Conservation (phyloP, 2,888 invertebrate species). For the Encarsia formosa region DNA sequence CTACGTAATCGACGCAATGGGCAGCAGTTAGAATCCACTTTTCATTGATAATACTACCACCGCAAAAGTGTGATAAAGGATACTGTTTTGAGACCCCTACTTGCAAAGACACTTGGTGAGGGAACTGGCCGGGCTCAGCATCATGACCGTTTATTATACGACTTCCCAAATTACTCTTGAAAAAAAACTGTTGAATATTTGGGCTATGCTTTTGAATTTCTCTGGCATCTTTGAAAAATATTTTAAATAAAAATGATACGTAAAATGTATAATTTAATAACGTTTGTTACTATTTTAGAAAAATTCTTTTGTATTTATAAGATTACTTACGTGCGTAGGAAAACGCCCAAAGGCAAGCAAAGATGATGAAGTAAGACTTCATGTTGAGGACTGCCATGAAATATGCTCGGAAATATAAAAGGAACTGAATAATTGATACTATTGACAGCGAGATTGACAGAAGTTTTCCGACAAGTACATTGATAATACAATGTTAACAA, state of each 20-base stretch:
- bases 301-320: neutral
- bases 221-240: no score
- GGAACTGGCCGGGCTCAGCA: conserved; percentile 10
- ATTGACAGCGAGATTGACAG: no score
- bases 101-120: conserved; percentile 12
- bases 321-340: neutral
- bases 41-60: conserved; percentile 11
- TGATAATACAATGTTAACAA: no score
- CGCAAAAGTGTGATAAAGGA: neutral
- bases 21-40: conserved; percentile 29
- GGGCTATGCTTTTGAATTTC: no score
- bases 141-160: conserved; percentile 8
- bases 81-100: neutral
- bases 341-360: neutral
- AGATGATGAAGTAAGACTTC: neutral
- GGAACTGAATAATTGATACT: no score
- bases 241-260: no score
- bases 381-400: neutral
- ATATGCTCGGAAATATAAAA: no score
- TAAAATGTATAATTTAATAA: no score
- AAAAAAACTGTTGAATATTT: no score
- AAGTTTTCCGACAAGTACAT: no score
- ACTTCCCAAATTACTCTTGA: no score
- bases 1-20: neutral
- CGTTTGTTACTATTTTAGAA: no score